Percentiles rank a stretch among this genome's conserved stretches.
phyloP scores from a whole-genome alignment of 2,113 vertebrate species.

The Megaceryle torquata region DNA sequence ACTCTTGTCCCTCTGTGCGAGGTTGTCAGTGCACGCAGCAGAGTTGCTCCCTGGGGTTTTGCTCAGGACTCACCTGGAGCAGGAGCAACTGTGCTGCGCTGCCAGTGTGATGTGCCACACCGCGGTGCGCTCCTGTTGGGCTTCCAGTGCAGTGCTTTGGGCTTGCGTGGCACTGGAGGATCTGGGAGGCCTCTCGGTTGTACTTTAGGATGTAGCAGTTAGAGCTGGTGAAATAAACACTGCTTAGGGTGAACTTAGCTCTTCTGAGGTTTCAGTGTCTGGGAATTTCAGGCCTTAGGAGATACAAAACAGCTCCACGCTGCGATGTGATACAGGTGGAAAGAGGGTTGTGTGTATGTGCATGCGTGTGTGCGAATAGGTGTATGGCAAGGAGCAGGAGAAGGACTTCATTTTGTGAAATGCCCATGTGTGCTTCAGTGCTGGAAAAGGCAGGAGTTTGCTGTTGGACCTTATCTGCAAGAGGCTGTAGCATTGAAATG shows the following conservation, averaged over 20 bases:
- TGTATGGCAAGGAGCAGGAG: background rate
- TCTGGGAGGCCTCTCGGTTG: background rate
- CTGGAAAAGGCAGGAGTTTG: background rate
- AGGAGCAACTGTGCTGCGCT: background rate
- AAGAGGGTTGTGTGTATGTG: background rate
- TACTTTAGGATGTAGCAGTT: background rate
- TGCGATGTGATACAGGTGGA: background rate
- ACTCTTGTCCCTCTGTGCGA: background rate
- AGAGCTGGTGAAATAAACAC: background rate
- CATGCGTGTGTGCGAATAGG: background rate
- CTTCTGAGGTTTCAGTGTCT: rapidly evolving
- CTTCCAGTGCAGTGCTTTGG: background rate
- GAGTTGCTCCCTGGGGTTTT: background rate
- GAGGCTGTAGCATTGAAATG: background rate
- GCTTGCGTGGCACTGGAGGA: background rate
- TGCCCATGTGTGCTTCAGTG: background rate
- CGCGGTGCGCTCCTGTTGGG: rapidly evolving
- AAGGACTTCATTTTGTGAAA: background rate
- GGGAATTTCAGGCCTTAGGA: background rate
- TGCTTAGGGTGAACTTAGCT: background rate
- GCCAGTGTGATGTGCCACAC: background rate
- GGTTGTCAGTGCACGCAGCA: rapidly evolving
- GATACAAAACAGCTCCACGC: background rate
- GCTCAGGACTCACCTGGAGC: background rate
- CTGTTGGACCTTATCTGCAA: background rate